Base-by-base conservation (phyloP, 2,113 vertebrate species). In the Pontoporia blainvillei region DNA sequence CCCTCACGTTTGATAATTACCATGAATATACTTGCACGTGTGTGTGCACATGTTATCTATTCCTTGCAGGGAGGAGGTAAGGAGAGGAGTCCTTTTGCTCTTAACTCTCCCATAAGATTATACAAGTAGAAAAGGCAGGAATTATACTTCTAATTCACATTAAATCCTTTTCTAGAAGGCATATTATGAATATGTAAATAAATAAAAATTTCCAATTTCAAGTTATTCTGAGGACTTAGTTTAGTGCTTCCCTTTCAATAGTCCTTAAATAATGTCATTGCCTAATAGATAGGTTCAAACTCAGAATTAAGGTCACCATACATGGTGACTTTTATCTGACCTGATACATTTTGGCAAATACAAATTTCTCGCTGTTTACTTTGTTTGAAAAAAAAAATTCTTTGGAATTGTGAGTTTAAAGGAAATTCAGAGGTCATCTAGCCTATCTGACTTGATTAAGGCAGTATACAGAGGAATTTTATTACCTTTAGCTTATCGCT, bases 401-500 rank as follows among this genome's bases (percentile, higher is more conserved):
- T 78, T 46, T 29, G 17, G 25, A 91, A 89, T 69, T 3, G 6
- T 27, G 41, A 94, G 5, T 49, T 59, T 82, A 78, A 96, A 92
- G n/a, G 17, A 94, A 96, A 96, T 44, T 66, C 62, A 66, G 34
- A 85, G 41, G 23, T 78, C 44, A 82, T 61, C 52, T 91, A 75
- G 41, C 52, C 31, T 27, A 41, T 72, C 44, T 81, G 34, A 96
- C 49, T 75, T 91, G n/a, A 96, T 87, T 88, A 89, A 84, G 36
- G 27, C 3, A 90, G 72, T 49, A 94, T 2, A 72, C 46, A 78
- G 36, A 66, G 10, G 3, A 85, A 78, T 49, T 78, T 8, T n/a
- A 90, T 92, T 94, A 57, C 18, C 8, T 95, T 73, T 79, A 87
- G 62, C 91, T 95, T 82, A 95, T 89, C 29, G 18, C 14, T 89